Evolutionary conservation across 1,140 invertebrate genomes (phyloP), one percentile per base, ranked within the genome.

Genomic region (Lucilia sericata): DNA sequence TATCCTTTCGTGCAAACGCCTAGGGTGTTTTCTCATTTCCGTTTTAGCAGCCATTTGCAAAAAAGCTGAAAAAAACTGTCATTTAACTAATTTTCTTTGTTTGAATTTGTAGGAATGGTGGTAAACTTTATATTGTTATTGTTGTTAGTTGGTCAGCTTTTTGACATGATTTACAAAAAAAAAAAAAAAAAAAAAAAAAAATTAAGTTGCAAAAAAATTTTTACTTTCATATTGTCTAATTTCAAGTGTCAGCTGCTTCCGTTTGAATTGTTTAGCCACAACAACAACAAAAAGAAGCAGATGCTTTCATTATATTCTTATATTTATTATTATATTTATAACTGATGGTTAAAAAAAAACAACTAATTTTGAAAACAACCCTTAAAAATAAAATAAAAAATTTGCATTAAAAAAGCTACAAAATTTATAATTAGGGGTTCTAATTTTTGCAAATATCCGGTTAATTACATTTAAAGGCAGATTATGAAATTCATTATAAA

Each of bases 91-190:
- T 42, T 42, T 42, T 42, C 42, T 42, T 42, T 42, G 42, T 42
- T 42, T 42, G 42, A 42, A 30, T 30, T 30, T 30, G 5, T 8
- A 42, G 5, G 42, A 42, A 10, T 42, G 42, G 42, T 10, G 42
- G 42, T 42, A 42, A 42, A 42, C 2, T 42, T 42, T 42, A 8
- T 42, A 42, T 30, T n/a, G n/a, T n/a, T n/a, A n/a, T n/a, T 75
- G 25, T 34, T 75, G 13, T 75, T 75, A 49, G 21, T 2, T 75
- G 25, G 74, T 75, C 74, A 30, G 13, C 74, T 34, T 75, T 75
- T 75, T 75, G 74, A 75, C 74, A 75, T 75, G 74, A 75, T 75
- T 75, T 75, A 74, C 7, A 74, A 10, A 74, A 55, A 51, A 51
- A 51, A 51, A 51, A 51, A 51, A 51, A 51, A 51, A 51, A n/a